Evolutionary conservation across 2,888 invertebrate species (phyloP), one percentile per base, ranked within the genome.

Genomic region (Melinopterus prodromus): DNA sequence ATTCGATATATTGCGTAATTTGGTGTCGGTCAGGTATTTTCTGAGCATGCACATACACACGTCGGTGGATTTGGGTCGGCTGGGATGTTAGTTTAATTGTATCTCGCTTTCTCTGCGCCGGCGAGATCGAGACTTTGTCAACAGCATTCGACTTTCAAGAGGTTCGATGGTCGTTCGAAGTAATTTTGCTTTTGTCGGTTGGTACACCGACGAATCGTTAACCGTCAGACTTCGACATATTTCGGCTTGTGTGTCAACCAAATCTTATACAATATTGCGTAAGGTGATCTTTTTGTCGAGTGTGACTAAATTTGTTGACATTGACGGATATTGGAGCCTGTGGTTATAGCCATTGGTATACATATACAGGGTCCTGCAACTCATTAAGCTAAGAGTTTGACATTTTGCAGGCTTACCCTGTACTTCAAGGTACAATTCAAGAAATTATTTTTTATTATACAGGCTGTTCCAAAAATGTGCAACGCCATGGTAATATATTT

Each of bases 21-120:
- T 53, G 53, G 53, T 53, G 53, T 53, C 53, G 53, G 53, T 53
- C 53, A 53, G 53, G 53, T 53, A 53, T 53, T 53, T 53, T 53
- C 53, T 6, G 53, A 53, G 53, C 53, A 53, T 53, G 7, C 53
- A 53, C 12, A 53, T 53, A 53, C 53, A 53, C 53, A 53, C 53
- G 12, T 12, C 5, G 53, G 53, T 53, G 53, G 0, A 53, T 53
- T 53, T 53, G 12, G 53, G 53, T 53, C 53, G 53, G 12, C 53
- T 53, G 53, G 53, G 53, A 53, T 53, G 53, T 53, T 53, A 53
- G 53, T 53, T 53, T 53, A 53, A 53, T 53, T 53, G 53, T 53
- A 53, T 53, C 53, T 53, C 53, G 53, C 53, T 53, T 53, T 53
- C 53, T 53, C 53, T 53, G 53, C 53, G 53, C 53, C 5, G 2